A percentile compares a stretch with the other conserved stretches of the same genome.
These are phyloP conservation scores for Acanthornis magna DNA, from an alignment of 2,797 vertebrate genomes.

Conservation along the genomic window DNA sequence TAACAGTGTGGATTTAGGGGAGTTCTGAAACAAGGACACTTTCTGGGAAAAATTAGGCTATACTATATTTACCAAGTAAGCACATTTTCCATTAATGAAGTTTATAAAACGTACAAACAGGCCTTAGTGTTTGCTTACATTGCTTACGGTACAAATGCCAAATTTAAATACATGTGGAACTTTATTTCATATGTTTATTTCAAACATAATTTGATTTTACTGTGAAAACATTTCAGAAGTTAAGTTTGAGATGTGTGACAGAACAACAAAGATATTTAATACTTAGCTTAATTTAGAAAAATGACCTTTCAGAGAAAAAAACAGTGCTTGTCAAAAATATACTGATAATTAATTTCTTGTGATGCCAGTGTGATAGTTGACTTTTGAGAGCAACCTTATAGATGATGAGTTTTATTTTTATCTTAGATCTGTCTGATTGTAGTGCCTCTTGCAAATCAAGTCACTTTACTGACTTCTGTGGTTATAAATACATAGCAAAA, in stretches of 20 bases:
- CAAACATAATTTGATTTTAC: not conserved
- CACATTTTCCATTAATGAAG: not conserved
- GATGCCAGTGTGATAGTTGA: conserved; percentile 17
- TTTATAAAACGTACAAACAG: not conserved
- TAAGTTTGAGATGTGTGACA: not conserved
- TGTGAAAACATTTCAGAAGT: not conserved
- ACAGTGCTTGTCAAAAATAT: conserved; percentile 43
- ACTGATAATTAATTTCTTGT: conserved; percentile 51
- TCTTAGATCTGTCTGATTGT: conserved; percentile 33
- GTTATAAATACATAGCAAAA: conserved; percentile 12
- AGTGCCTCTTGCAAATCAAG: conserved; percentile 19
- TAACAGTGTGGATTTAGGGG: fast-evolving
- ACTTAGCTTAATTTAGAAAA: conserved; percentile 58
- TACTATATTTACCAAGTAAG: not conserved
- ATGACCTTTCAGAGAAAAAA: conserved; percentile 40
- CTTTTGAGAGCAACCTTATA: conserved; percentile 34
- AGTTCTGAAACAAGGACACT: not conserved
- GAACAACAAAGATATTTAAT: conserved; percentile 36
- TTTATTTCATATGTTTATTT: not conserved
- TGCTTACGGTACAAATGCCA: not conserved
- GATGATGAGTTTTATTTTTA: conserved; percentile 60
- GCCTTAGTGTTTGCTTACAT: not conserved
- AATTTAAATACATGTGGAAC: not conserved
- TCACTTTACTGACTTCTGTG: conserved; percentile 9
- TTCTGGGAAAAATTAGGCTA: not conserved